These are phyloP conservation scores for Speoplatyrhinus poulsoni DNA, from an alignment of 2,113 vertebrate species.

Conservation along the genomic window DNA sequence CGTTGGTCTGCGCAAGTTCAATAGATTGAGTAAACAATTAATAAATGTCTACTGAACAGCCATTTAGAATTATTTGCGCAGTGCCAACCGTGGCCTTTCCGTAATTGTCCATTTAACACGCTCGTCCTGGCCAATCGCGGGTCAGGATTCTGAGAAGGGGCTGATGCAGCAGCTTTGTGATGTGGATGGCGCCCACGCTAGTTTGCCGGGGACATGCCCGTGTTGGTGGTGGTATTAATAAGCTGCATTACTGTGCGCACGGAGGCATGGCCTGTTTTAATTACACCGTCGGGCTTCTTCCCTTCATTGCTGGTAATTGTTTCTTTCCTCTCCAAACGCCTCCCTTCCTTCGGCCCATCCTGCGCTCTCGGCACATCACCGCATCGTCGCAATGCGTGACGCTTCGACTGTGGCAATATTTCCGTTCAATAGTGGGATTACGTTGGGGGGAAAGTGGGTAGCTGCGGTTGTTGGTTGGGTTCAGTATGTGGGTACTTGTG, in stretches of 20 bases:
- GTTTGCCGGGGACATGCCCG: constrained; percentile 11
- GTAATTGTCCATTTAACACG: constrained; percentile 30
- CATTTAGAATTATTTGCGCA: constrained; percentile 22
- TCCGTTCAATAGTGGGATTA: constrained; percentile 37
- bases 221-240: constrained; percentile 35
- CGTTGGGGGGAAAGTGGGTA: no score
- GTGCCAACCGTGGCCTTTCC: background rate
- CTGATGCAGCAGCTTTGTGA: constrained; percentile 32
- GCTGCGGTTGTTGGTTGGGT: no score
- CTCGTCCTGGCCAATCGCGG: constrained; percentile 29
- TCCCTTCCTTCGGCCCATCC: constrained; percentile 6
- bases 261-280: constrained; percentile 42
- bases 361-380: constrained; percentile 29
- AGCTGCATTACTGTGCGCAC: constrained; percentile 17
- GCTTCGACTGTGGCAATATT: constrained; percentile 30
- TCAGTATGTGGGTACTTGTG: no score
- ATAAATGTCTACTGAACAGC: constrained; percentile 11
- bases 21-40: constrained; percentile 26
- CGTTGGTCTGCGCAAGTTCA: constrained; percentile 14
- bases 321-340: constrained; percentile 27
- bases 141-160: constrained; percentile 17
- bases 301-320: constrained; percentile 29
- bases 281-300: constrained; percentile 35
- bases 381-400: constrained; percentile 32
- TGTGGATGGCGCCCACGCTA: constrained; percentile 12